These are phyloP conservation scores for Globia sparganii DNA, from an alignment of 2,888 invertebrate species.

Conservation along the genomic window DNA sequence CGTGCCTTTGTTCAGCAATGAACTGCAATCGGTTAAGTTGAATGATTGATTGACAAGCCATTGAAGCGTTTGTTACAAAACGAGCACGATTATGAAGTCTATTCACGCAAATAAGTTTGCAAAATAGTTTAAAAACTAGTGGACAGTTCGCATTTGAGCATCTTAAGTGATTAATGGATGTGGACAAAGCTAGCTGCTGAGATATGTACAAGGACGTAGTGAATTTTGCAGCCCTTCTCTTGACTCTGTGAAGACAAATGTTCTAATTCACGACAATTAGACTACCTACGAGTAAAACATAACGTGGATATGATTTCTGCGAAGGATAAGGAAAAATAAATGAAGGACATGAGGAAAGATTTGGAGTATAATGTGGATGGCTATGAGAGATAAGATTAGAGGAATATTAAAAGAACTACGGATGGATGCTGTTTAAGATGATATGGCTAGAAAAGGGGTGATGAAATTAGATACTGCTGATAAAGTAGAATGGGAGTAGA, in stretches of 20 bases:
- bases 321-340: background rate
- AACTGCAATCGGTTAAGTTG: slow-evolving; percentile 4
- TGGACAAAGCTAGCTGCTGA: slow-evolving; percentile 33
- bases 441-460: background rate
- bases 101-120: slow-evolving; percentile 37
- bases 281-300: background rate
- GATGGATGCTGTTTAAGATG: background rate
- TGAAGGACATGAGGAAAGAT: background rate
- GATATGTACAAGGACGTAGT: slow-evolving; percentile 52
- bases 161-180: slow-evolving; percentile 46
- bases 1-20: background rate
- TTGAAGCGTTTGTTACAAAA: slow-evolving; percentile 16
- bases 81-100: slow-evolving; percentile 9
- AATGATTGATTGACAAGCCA: slow-evolving; percentile 40
- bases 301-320: background rate
- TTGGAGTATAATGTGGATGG: background rate
- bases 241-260: slow-evolving; percentile 24
- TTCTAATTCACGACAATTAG: slow-evolving; percentile 15
- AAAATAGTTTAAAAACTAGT: slow-evolving; percentile 37
- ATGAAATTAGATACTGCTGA: too few species aligned
- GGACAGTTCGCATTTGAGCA: slow-evolving; percentile 19
- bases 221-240: slow-evolving; percentile 50
- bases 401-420: background rate
- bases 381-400: background rate
- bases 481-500: background rate